Base-by-base conservation (phyloP, 1,140 invertebrate species). In the Caenorhabditis latens region DNA sequence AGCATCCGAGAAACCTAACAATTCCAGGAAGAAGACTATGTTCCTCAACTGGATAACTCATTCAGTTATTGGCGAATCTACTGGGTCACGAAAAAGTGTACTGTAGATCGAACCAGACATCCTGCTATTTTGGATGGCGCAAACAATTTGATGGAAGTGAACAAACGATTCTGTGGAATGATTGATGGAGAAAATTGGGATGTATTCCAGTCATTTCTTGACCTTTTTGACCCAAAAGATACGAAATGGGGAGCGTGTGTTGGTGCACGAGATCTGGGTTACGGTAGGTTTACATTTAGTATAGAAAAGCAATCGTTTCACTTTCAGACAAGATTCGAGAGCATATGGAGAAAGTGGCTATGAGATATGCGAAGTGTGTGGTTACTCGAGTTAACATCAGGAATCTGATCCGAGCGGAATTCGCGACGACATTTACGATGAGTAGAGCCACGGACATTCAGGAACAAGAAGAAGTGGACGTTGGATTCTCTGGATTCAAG, bases 121-220 rank as follows among this genome's bases (percentile, higher is more conserved):
- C 11, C 32, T 14, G 24, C 63, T 14, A 9, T 67, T 19, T 21
- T 67, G 21, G 63, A 42, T 42, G 63, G 63, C 11, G 19, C 63
- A 8, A 21, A 13, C 11, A 32, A 14, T 3, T 16, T 67, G 32
- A 32, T 1, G 2, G 63, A 67, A 67, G 63, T 67, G 24, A 67
- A 67, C 40, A 67, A 67, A 42, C 21, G 63, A 42, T 67, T 67
- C 21, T 67, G 63, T 42, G 24, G 24, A 14, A 67, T 67, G 63
- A 67, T 67, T 42, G 32, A 40, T 67, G 63, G 63, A 8, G 63
- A 67, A 32, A 67, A 67, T 42, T 67, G 63, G 63, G 63, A 67
- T 67, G 63, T 67, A 8, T 67, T 40, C 40, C 63, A 67, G 40
- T 32, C 63, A 13, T 67, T 67, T 32, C 11, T 67, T 1, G 63